Base-by-base conservation (phyloP, 1,140 invertebrate genomes). In the Trichonephila inaurata region DNA sequence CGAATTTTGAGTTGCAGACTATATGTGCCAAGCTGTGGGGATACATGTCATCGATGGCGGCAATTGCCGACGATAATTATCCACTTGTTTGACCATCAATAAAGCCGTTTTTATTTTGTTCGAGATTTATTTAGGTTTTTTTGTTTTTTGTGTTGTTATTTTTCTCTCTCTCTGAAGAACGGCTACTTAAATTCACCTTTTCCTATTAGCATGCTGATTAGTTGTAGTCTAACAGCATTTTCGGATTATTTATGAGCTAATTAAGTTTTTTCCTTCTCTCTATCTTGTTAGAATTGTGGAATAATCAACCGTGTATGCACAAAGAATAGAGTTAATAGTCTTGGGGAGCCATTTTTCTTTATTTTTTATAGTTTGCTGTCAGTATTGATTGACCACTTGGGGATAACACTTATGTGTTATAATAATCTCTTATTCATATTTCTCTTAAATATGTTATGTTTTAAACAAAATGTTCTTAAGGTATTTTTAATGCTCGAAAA, bases 201-300 rank as follows among this genome's bases (percentile, higher is more conserved):
- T 89, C 87, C 40, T 66, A 89, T 89, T 89, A 89, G 40, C 28
- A 89, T 89, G 21, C 87, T 89, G 64, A 89, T 89, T 69, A 72
- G 62, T 89, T 89, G 62, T 51, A 12, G 51, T 10, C 51, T 51
- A 51, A 51, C 51, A 51, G 5, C 64, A 89, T 24, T 69, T 40
- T 72, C 24, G 14, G 87, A 89, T 40, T 89, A 69, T 58, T 87
- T 69, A 58, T 89, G 64, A 64, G 28, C 33, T 40, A 58, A 87
- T 87, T 87, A 64, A 64, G 64, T 24, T 58, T 12, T 18, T 64
- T 87, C 64, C 51, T 12, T 40, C 5, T 10, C 51, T 12, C 60
- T 87, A 7, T 16, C 72, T 77, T 40, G 72, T 77, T 77, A 77
- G 28, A 77, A 77, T 77, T 33, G 24, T 28, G 28, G 28, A 28